A percentile compares a stretch with the other conserved stretches of the same genome.
Evolutionary conservation across 2,888 invertebrate genomes (phyloP).

Genomic region (Lymantria monacha): DNA sequence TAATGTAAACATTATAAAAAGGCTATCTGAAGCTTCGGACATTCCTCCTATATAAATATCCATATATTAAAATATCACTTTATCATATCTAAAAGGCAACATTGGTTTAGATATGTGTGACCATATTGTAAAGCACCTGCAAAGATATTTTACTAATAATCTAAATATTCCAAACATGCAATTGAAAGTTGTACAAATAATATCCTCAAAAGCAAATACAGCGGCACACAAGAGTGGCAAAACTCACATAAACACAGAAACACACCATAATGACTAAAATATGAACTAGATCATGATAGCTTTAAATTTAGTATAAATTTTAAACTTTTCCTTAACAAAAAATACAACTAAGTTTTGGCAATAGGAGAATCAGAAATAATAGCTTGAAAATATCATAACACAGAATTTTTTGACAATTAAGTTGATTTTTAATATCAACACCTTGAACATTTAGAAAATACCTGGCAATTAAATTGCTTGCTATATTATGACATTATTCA

Average conservation of each 20-base stretch:
- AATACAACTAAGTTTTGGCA: slow-evolving; percentile 79
- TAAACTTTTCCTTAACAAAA: slow-evolving; percentile 52
- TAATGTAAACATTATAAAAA: slow-evolving; percentile 67
- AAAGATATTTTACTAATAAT: slow-evolving; percentile 67
- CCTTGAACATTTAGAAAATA: slow-evolving; percentile 25
- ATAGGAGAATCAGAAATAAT: slow-evolving; percentile 75
- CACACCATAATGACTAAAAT: slow-evolving; percentile 80
- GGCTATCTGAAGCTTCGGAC: slow-evolving; percentile 69
- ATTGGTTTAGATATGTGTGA: slow-evolving; percentile 77
- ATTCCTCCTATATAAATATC: slow-evolving; percentile 62
- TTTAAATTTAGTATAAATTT: slow-evolving; percentile 70
- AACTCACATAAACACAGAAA: slow-evolving; percentile 74
- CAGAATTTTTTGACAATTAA: slow-evolving; percentile 26
- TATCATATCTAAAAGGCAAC: slow-evolving; percentile 81
- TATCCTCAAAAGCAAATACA: slow-evolving; percentile 70
- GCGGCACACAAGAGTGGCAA: slow-evolving; percentile 67
- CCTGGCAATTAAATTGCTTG: slow-evolving; percentile 33
- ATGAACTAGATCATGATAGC: slow-evolving; percentile 76
- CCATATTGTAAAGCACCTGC: slow-evolving; percentile 77
- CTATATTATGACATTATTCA: slow-evolving; percentile 35
- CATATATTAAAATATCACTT: slow-evolving; percentile 66
- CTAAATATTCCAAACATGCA: slow-evolving; percentile 71
- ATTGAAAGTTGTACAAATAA: slow-evolving; percentile 61
- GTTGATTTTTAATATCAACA: slow-evolving; percentile 22
- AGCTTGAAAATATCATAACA: slow-evolving; percentile 49